Conservation (phyloP, 2,888 invertebrate species). For the Electrophaes corylata region DNA sequence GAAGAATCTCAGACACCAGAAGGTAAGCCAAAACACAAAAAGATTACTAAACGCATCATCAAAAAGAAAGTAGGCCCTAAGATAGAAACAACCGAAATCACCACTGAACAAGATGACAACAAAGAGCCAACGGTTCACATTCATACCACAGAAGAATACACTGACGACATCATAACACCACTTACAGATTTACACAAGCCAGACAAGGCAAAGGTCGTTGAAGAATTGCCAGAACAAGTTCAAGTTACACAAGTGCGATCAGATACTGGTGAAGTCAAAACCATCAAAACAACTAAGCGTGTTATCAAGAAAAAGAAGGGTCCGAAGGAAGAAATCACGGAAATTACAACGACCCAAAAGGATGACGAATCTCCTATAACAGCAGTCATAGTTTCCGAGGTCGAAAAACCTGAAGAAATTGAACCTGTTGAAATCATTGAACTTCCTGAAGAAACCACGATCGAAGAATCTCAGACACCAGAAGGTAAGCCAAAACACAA, state of each 20-base stretch:
- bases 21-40: constrained; percentile 35
- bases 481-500: constrained; percentile 46
- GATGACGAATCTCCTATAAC: constrained; percentile 35
- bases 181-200: constrained; percentile 29
- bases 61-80: constrained; percentile 57
- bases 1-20: constrained; percentile 14
- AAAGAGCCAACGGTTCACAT: constrained; percentile 66
- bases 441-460: constrained; percentile 55
- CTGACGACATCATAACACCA: constrained; percentile 46
- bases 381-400: constrained; percentile 44
- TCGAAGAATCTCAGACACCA: constrained; percentile 57
- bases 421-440: constrained; percentile 46
- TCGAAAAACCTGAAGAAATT: constrained; percentile 41
- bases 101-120: constrained; percentile 45
- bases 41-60: constrained; percentile 58
- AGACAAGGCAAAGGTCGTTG: constrained; percentile 24
- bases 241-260: constrained; percentile 44
- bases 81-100: constrained; percentile 44
- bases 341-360: constrained; percentile 43
- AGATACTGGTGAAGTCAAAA: constrained; percentile 45
- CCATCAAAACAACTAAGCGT: constrained; percentile 48
- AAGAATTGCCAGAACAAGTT: constrained; percentile 43
- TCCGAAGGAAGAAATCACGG: constrained; percentile 42
- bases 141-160: constrained; percentile 57
- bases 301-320: constrained; percentile 50